Evolutionary conservation across 2,797 vertebrate genomes (phyloP).

Genomic region (Cephalopachus bancanus): DNA sequence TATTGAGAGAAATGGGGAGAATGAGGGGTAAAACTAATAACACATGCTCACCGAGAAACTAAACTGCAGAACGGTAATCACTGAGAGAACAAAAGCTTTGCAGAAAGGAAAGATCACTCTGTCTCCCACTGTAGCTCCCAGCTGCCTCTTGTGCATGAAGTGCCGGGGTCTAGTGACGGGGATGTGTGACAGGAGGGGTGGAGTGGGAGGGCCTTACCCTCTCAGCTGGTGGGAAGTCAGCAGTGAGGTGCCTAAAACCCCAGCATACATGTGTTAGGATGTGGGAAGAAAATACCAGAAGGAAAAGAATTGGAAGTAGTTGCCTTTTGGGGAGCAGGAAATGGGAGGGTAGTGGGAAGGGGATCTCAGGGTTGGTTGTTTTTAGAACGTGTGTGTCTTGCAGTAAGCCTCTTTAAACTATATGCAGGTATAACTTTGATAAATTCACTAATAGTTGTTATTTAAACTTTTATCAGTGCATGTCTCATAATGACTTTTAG

Average conservation of each 20-base stretch:
- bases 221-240: fast-evolving
- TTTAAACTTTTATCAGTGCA: background rate
- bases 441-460: background rate
- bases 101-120: background rate
- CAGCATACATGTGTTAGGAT: fast-evolving
- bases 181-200: fast-evolving
- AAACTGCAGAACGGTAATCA: background rate
- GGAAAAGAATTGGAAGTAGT: background rate
- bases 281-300: fast-evolving
- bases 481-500: background rate
- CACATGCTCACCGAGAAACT: background rate
- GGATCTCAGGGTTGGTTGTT: background rate
- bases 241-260: fast-evolving
- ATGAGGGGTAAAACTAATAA: background rate
- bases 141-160: fast-evolving
- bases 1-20: background rate
- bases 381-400: background rate
- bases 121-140: background rate
- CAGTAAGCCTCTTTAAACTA: background rate
- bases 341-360: no score
- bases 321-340: background rate
- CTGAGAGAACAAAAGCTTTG: background rate
- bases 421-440: background rate
- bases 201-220: fast-evolving
- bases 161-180: fast-evolving